Evolutionary conservation across 2,888 invertebrate genomes (phyloP), one percentile per base, ranked within the genome.

Genomic region (Cremastinae sp.): DNA sequence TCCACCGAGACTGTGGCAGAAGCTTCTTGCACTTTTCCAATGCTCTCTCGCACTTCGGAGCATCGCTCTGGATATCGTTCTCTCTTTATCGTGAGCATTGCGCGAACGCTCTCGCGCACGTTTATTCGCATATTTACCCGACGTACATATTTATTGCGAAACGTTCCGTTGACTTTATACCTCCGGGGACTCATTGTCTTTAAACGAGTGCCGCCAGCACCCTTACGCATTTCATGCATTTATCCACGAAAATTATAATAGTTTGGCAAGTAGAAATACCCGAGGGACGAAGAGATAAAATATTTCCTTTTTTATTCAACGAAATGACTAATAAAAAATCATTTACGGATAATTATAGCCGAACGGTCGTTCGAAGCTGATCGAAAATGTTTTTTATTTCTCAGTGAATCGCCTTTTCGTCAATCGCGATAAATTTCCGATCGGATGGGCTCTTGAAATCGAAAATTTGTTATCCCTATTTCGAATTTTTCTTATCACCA

Each of bases 141-240:
- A 79, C 75, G 79, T 84, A 82, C 82, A 84, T 84, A 84, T 84
- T 84, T 84, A 84, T 83, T 80, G 78, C 76, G 73, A 16, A 51
- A 41, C 64, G 41, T 59, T 45, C 49, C 51, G 39, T 28, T 43
- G 35, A 41, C 58, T 58, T 41, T n/a, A 65, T 80, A n/a, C n/a
- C 85, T 76, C 82, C 3, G n/a, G 81, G 80, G 84, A 75, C 74
- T 47, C 82, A 85, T 84, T 80, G 78, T 49, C 74, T 68, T 84
- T 82, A 82, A 85, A 82, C 81, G 83, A 78, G 66, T 79, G 70
- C 66, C 66, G 74, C 68, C 74, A 75, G 74, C 16, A 70, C 69
- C 59, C 75, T 65, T 80, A 37, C 37, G 3, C 39, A 7, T 12
- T 18, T 56, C 37, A 16, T 83, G 82, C n/a, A n/a, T 83, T 83